These are phyloP conservation scores for Lottia gigantea DNA, from an alignment of 2,888 invertebrate genomes.

Conservation along the genomic window DNA sequence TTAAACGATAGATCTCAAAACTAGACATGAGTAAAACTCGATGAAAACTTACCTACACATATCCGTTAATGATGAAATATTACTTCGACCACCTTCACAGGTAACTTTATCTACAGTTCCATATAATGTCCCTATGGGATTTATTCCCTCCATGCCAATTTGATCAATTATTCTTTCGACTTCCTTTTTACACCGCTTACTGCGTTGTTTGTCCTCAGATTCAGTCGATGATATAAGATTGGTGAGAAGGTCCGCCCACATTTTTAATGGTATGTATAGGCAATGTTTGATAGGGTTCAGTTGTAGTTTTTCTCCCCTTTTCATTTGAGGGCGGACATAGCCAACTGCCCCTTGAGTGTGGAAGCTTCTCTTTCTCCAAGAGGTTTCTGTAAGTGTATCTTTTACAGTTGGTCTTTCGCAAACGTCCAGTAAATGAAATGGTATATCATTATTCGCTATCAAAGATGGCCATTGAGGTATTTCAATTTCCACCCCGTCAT, in stretches of 20 bases:
- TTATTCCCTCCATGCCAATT: background rate
- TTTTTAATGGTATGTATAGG: background rate
- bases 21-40: too few species aligned
- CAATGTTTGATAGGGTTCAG: slow-evolving; percentile 11
- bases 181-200: background rate
- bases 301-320: background rate
- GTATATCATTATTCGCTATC: slow-evolving; percentile 29
- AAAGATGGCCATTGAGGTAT: slow-evolving; percentile 35
- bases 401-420: slow-evolving; percentile 33
- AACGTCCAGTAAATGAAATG: slow-evolving; percentile 36
- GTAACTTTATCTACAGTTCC: slow-evolving; percentile 19
- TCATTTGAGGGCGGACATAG: background rate
- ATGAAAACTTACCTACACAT: background rate
- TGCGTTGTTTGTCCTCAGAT: background rate
- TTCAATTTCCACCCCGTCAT: slow-evolving; percentile 33
- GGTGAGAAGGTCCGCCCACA: slow-evolving; percentile 14
- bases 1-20: too few species aligned
- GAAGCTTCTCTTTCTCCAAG: slow-evolving; percentile 41
- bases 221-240: background rate
- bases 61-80: background rate
- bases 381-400: slow-evolving; percentile 29
- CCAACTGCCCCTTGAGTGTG: background rate
- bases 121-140: background rate
- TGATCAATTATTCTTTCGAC: background rate
- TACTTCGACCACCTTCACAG: background rate